Conservation (phyloP, 2,797 vertebrate genomes). For the Choloepus didactylus region DNA sequence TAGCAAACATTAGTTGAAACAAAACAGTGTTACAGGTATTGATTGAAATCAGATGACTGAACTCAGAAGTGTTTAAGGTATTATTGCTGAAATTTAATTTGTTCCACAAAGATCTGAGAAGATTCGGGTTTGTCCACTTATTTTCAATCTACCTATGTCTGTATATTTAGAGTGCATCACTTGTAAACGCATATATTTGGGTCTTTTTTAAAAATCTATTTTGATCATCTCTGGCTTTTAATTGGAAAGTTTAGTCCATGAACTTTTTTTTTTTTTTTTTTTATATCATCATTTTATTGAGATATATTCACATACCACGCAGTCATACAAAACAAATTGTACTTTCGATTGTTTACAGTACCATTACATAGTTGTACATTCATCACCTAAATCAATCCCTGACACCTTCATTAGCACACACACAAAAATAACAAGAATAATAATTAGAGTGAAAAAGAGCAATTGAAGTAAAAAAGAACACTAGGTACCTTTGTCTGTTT, state of each 20-base stretch:
- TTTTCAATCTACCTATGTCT: not conserved
- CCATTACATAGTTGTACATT: too few relatives aligned
- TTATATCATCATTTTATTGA: too few relatives aligned
- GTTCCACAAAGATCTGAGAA: not conserved
- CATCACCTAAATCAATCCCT: too few relatives aligned
- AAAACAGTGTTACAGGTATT: not conserved
- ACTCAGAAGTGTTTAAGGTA: slow-evolving; percentile 44
- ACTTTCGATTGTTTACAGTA: too few relatives aligned
- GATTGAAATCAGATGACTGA: not conserved
- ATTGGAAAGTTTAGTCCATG: not conserved
- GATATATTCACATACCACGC: too few relatives aligned
- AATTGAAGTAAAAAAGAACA: too few relatives aligned
- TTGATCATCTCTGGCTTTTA: slow-evolving; percentile 7
- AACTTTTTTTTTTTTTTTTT: too few relatives aligned
- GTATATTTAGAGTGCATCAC: slow-evolving; percentile 19
- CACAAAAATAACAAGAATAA: too few relatives aligned
- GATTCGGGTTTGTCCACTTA: not conserved
- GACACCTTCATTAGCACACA: too few relatives aligned
- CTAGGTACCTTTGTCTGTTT: too few relatives aligned
- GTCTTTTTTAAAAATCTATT: slow-evolving; percentile 27
- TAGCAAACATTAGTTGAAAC: slow-evolving; percentile 39
- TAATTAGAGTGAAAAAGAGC: too few relatives aligned
- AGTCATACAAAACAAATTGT: too few relatives aligned
- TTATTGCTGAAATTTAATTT: not conserved
- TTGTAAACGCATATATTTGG: not conserved